Evolutionary conservation across 2,113 vertebrate species (phyloP).

Genomic region (Eidolon helvum): DNA sequence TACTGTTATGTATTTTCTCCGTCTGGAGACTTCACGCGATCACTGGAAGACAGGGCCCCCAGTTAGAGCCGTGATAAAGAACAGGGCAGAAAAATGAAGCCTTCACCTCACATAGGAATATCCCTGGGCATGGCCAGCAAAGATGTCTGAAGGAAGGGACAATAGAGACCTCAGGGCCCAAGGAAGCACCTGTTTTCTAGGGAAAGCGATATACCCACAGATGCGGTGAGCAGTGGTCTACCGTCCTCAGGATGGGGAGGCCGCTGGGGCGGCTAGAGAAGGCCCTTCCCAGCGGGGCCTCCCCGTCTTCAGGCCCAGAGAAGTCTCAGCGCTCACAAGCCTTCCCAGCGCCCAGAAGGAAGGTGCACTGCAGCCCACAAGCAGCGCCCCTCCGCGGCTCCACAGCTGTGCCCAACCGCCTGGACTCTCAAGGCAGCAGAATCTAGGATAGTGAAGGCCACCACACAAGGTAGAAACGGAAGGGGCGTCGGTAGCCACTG

Average conservation of each 20-base stretch:
- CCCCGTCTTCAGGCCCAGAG: not conserved
- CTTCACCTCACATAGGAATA: not conserved
- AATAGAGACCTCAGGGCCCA: not conserved
- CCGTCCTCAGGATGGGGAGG: not conserved
- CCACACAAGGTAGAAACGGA: not conserved
- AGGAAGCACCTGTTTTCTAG: constrained; percentile 46
- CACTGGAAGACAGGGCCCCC: not conserved
- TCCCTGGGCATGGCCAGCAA: not conserved
- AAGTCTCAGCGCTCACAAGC: not conserved
- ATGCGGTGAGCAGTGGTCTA: not conserved
- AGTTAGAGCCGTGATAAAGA: not conserved
- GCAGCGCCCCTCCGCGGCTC: not conserved
- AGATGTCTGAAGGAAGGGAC: not conserved
- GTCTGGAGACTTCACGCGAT: not conserved
- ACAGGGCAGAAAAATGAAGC: not conserved
- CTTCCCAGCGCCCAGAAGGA: not conserved
- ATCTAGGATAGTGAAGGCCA: not conserved
- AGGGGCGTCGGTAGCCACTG: not conserved
- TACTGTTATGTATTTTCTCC: not conserved
- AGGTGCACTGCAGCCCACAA: not conserved
- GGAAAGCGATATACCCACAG: constrained; percentile 26
- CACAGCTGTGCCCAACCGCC: not conserved
- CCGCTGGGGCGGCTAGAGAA: too few species aligned
- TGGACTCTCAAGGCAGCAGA: not conserved
- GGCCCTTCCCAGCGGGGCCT: not conserved